phyloP scores from a whole-genome alignment of 2,113 vertebrate species.

The Xyrauchen texanus region DNA sequence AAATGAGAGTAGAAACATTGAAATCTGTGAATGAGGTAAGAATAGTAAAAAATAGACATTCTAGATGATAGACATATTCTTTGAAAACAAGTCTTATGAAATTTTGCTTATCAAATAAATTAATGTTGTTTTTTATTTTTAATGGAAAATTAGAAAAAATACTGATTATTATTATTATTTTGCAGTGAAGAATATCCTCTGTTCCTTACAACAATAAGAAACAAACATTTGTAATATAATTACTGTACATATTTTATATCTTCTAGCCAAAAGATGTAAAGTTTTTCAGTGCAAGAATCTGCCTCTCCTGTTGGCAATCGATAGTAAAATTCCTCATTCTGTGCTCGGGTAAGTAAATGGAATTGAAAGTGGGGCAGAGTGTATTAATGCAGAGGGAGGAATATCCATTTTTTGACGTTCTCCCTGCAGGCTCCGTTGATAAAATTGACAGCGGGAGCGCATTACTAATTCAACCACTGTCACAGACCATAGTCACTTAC shows the following conservation, averaged over 20 bases:
- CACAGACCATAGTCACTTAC: constrained; percentile 85
- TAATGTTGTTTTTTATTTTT: no score
- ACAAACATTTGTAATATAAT: neutral
- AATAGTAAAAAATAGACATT: no score
- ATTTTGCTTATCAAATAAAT: no score
- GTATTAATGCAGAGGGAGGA: constrained; percentile 83
- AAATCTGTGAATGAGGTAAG: neutral
- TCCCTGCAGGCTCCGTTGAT: constrained; percentile 86
- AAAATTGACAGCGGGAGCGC: constrained; percentile 89
- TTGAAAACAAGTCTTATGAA: no score
- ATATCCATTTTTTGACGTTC: constrained; percentile 95
- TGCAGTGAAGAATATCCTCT: neutral
- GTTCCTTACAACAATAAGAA: neutral
- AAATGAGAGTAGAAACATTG: neutral
- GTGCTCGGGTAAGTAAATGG: constrained; percentile 57
- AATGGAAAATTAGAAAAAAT: no score
- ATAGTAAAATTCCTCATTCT: constrained; percentile 56
- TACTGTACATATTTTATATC: neutral
- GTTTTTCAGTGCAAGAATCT: constrained; percentile 35
- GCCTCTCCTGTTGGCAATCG: constrained; percentile 41
- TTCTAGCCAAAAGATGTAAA: neutral
- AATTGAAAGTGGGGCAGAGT: constrained; percentile 87
- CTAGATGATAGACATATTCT: no score
- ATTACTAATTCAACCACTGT: constrained; percentile 91
- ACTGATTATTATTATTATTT: no score